Evolutionary conservation across 2,888 invertebrate genomes (phyloP).

Genomic region (Deilephila elpenor): DNA sequence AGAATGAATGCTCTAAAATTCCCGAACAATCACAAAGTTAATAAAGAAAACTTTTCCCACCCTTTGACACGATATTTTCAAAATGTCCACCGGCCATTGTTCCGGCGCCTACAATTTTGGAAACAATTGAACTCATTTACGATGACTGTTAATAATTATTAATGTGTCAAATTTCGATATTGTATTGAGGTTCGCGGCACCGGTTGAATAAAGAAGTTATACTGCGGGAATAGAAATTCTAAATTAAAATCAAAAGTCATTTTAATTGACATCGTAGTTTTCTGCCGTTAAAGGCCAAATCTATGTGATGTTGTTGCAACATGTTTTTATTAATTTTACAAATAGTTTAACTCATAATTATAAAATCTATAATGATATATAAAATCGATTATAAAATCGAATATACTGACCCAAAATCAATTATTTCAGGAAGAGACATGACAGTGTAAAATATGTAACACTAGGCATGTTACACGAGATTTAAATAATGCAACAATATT

Average conservation of each 20-base stretch:
- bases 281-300: neutral
- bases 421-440: no score
- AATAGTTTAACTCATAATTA: no score
- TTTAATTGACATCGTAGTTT: neutral
- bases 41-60: slow-evolving; percentile 13
- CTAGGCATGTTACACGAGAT: no score
- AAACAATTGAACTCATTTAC: slow-evolving; percentile 7
- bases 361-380: no score
- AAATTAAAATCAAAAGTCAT: neutral
- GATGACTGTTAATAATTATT: neutral
- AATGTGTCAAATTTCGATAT: slow-evolving; percentile 1
- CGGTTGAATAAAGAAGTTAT: neutral
- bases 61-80: slow-evolving; percentile 28
- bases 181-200: neutral
- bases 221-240: neutral
- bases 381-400: no score
- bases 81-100: slow-evolving; percentile 7
- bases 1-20: neutral
- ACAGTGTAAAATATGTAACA: no score
- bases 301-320: no score
- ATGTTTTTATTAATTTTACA: no score
- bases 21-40: slow-evolving; percentile 16
- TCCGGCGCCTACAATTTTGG: neutral
- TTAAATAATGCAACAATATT: no score
- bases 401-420: no score